These are phyloP conservation scores for Plutella xylostella DNA, from an alignment of 2,888 invertebrate species.

Conservation along the genomic window DNA sequence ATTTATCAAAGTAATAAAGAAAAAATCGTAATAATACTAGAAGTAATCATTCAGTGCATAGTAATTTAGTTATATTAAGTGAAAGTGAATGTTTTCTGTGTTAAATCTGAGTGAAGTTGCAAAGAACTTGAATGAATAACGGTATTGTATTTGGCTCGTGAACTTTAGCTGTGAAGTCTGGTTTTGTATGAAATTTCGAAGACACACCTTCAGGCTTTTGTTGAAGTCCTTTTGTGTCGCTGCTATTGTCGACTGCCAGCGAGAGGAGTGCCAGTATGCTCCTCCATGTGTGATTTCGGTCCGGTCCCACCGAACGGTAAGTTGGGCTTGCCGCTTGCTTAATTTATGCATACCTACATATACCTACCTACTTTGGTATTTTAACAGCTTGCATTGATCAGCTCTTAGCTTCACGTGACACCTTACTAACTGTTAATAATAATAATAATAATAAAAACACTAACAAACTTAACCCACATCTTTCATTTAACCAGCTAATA, in stretches of 20 bases:
- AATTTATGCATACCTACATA: no score
- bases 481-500: no score
- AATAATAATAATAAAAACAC: no score
- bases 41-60: constrained; percentile 6
- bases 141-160: constrained; percentile 39
- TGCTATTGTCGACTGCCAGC: background rate
- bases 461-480: no score
- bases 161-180: constrained; percentile 25
- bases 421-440: no score
- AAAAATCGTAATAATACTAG: no score
- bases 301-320: no score
- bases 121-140: constrained; percentile 37
- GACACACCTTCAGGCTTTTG: background rate
- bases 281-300: constrained; percentile 6
- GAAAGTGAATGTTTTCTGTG: background rate
- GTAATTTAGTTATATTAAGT: constrained; percentile 14
- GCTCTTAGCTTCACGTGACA: no score
- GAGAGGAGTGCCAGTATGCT: no score
- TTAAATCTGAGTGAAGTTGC: constrained; percentile 28
- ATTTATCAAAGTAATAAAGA: constrained; percentile 4
- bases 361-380: no score
- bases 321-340: no score
- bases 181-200: constrained; percentile 32
- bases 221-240: constrained; percentile 19
- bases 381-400: no score